phyloP scores from a whole-genome alignment of 2,797 vertebrate genomes.

The Enteromius unitaeniatus region DNA sequence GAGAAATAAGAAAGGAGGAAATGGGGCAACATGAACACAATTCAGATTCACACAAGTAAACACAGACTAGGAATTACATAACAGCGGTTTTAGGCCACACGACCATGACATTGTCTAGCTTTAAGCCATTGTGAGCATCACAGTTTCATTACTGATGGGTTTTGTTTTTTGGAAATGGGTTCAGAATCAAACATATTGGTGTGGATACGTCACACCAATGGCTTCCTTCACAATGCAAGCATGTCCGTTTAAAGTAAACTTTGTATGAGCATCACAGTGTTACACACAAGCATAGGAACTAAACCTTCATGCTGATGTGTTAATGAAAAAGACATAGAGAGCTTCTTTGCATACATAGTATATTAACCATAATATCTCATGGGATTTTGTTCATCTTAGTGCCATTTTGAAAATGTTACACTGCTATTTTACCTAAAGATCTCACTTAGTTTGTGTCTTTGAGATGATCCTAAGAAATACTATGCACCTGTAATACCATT shows the following conservation, averaged over 20 bases:
- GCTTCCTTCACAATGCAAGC: constrained; percentile 41
- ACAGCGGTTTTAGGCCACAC: constrained; percentile 20
- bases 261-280: constrained; percentile 55
- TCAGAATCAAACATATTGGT: neutral
- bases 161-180: constrained; percentile 1
- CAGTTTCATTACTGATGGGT: constrained; percentile 38
- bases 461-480: constrained; percentile 9
- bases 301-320: constrained; percentile 31
- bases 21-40: constrained; percentile 23
- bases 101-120: constrained; percentile 19
- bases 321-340: constrained; percentile 24
- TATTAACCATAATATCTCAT: neutral
- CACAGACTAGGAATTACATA: constrained; percentile 41
- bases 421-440: neutral
- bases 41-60: constrained; percentile 38
- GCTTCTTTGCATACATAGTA: constrained; percentile 29
- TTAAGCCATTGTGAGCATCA: constrained; percentile 22
- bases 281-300: constrained; percentile 30
- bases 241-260: constrained; percentile 13
- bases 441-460: constrained; percentile 11
- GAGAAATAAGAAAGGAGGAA: constrained; percentile 53
- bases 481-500: neutral
- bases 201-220: constrained; percentile 14
- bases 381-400: neutral
- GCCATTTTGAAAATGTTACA: constrained; percentile 8